These are phyloP conservation scores for Semnornis frantzii DNA, from an alignment of 2,113 vertebrate genomes.

Conservation along the genomic window DNA sequence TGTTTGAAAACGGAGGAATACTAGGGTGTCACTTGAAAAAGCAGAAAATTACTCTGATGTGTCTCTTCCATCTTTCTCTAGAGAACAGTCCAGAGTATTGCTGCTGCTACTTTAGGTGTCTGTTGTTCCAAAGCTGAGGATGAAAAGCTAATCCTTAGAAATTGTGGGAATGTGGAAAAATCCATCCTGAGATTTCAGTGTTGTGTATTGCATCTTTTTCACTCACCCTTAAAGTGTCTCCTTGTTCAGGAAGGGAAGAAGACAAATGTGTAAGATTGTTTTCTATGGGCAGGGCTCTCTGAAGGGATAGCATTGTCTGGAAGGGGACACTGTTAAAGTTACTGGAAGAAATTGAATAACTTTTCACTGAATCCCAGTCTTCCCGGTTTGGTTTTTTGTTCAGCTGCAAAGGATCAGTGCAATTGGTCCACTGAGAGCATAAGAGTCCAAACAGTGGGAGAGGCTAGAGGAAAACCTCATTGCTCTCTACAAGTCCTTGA, in stretches of 20 bases:
- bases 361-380: no score
- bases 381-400: no score
- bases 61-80: not conserved
- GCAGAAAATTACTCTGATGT: not conserved
- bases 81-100: no score
- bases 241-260: not conserved
- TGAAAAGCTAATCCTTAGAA: not conserved
- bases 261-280: not conserved
- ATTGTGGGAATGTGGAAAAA: not conserved
- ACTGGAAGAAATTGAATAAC: no score
- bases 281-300: no score
- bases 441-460: no score
- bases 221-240: not conserved
- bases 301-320: not conserved
- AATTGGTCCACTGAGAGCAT: no score
- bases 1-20: not conserved
- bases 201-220: not conserved
- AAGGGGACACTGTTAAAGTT: not conserved
- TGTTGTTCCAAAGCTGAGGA: rapidly evolving
- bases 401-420: no score
- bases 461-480: no score
- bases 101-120: not conserved
- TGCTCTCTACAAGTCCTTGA: no score
- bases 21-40: not conserved
- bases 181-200: rapidly evolving